These are phyloP conservation scores for Thunnus albacares DNA, from an alignment of 2,797 vertebrate species.

Conservation along the genomic window DNA sequence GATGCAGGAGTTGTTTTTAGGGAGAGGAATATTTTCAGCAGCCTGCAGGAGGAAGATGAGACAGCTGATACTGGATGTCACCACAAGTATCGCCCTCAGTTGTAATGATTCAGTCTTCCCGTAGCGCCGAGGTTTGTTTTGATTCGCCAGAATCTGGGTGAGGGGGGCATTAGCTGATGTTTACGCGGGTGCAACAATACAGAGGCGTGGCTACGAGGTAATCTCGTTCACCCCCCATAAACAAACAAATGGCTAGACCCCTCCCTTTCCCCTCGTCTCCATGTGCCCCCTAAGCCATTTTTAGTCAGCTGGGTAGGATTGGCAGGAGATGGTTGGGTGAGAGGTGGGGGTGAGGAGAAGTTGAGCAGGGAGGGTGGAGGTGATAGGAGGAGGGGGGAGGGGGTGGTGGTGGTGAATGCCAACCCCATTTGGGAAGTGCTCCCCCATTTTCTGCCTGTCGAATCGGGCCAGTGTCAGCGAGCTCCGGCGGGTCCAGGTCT, in stretches of 20 bases:
- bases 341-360: constrained; percentile 21
- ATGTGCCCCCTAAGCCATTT: constrained; percentile 63
- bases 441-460: constrained; percentile 89
- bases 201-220: constrained; percentile 72
- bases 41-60: constrained; percentile 38
- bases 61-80: constrained; percentile 57
- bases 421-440: constrained; percentile 84
- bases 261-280: neutral
- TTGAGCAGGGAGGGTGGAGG: neutral
- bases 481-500: constrained; percentile 85
- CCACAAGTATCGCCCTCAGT: constrained; percentile 29
- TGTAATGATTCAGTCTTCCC: constrained; percentile 46
- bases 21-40: constrained; percentile 47
- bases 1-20: constrained; percentile 10
- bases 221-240: constrained; percentile 69
- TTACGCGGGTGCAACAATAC: constrained; percentile 57
- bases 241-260: constrained; percentile 59
- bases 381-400: neutral
- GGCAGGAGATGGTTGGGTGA: constrained; percentile 22
- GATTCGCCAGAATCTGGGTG: constrained; percentile 66
- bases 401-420: constrained; percentile 60
- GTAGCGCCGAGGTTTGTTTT: constrained; percentile 71
- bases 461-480: constrained; percentile 84
- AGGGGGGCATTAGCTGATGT: constrained; percentile 71
- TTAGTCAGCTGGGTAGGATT: constrained; percentile 77